Evolutionary conservation across 2,113 vertebrate species (phyloP).

Genomic region (Apodemus speciosus): DNA sequence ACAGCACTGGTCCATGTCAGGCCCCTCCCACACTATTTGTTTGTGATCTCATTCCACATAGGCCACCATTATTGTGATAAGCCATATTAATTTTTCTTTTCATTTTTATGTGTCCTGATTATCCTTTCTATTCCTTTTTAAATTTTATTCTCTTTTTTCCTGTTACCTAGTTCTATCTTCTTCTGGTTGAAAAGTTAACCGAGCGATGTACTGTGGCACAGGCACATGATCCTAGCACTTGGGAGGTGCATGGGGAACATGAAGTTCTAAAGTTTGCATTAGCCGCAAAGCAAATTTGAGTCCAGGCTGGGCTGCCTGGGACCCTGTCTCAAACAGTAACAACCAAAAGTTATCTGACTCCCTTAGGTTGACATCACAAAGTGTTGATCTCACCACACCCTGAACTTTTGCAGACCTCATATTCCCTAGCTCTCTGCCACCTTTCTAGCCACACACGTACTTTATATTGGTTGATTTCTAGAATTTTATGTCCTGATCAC

Average conservation of each 20-base stretch:
- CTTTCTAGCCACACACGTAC: background rate
- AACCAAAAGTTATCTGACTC: background rate
- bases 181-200: background rate
- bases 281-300: background rate
- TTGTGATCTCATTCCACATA: background rate
- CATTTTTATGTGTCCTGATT: constrained; percentile 44
- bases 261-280: background rate
- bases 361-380: constrained; percentile 15
- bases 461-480: background rate
- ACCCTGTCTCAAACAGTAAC: background rate
- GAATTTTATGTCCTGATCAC: background rate
- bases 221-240: background rate
- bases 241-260: background rate
- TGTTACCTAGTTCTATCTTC: constrained; percentile 6
- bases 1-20: background rate
- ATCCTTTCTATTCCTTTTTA: background rate
- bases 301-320: background rate
- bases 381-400: background rate
- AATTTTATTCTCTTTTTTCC: constrained; percentile 1
- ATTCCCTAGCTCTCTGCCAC: background rate
- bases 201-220: background rate
- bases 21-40: background rate
- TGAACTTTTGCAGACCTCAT: background rate
- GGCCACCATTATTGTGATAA: background rate
- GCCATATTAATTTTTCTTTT: background rate